Evolutionary conservation across 2,888 invertebrate genomes (phyloP), one percentile per base, ranked within the genome.

Genomic region (Tigriopus californicus): DNA sequence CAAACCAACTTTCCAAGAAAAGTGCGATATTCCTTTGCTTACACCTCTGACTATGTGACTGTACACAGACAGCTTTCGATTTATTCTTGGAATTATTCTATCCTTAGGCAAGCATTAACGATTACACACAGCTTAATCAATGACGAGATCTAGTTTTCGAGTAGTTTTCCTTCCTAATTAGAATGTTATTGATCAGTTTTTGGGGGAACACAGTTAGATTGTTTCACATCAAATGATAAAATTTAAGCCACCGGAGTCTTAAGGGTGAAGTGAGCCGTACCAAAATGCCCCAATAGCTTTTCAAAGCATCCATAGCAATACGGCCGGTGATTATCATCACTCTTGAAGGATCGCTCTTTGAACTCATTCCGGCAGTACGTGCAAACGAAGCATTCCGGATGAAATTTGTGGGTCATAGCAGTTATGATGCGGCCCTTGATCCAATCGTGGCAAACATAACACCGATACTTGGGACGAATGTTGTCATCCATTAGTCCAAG

Each of bases 301-400:
- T 56, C 56, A 56, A 56, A 56, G 44, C 56, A 56, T 42, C 13
- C 15, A 24, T 56, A 15, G 56, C 56, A 56, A 15, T 56, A 56
- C 13, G 56, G 56, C 2, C 11, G n/a, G 10, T 24, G 3, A 3
- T 42, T 46, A 13, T 42, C 44, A 46, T 56, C 46, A 18, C 13
- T 46, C 25, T 56, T 56, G 46, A 56, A 56, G n/a, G n/a, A 18
- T 20, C 46, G 6, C 12, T 46, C 25, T 15, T 46, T 56, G 46
- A 56, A 56, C 10, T 24, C 46, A n/a, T 58, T 22, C 2, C 49
- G 42, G 11, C 58, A 58, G 22, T 58, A 58, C n/a, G 48, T 48
- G 49, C 58, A 58, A 15, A 58, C 58, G 49, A 58, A 58, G 22
- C 58, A 58, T 18, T 58, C 41, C 6, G 58, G 58, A 25, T 58